Base-by-base conservation (phyloP, 2,888 invertebrate species). In the Leucophenga maculata region DNA sequence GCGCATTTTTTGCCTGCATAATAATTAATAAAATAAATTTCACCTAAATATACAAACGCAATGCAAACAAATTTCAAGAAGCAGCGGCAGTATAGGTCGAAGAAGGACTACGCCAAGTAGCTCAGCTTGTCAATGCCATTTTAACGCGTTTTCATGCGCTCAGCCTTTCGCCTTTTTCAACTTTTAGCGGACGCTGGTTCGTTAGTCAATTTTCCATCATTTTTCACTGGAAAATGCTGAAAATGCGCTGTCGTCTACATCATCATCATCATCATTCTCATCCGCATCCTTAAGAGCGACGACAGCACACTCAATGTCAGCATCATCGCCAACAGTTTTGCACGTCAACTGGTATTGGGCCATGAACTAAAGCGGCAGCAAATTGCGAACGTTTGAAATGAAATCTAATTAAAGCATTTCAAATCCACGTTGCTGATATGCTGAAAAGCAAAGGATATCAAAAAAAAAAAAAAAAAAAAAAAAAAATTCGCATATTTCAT, bases 1-100 rank as follows among this genome's bases (percentile, higher is more conserved):
- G 39, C 39, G 39, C 44, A 72, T 71, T 73, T 59, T 14, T 57
- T 65, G 65, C 71, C 79, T 82, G 81, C 80, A 81, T 81, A 79
- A 81, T 82, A 80, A 80, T 80, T 80, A 82, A 79, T 80, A 77
- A 80, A 82, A 80, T 80, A 80, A 81, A 80, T 80, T 80, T 79
- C 73, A 73, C 81, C 83, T 78, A 81, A 80, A 76, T 74, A 82
- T 73, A 80, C 78, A 82, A 18, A 54, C 55, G 50, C 46, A 55
- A 52, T 13, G 65, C 11, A 52, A 64, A 59, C 22, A 13, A 22
- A 26, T 32, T 52, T 44, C 22, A 64, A 13, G 26, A 46, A 69
- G 14, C 11, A 55, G 55, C 20, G 4, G 39, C 39, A 6, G 11
- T 39, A 9, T 39, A 39, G 39, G 3, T 26, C 26, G 26, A 26